Evolutionary conservation across 2,888 invertebrate genomes (phyloP).

Genomic region (Watsonalla cultraria): DNA sequence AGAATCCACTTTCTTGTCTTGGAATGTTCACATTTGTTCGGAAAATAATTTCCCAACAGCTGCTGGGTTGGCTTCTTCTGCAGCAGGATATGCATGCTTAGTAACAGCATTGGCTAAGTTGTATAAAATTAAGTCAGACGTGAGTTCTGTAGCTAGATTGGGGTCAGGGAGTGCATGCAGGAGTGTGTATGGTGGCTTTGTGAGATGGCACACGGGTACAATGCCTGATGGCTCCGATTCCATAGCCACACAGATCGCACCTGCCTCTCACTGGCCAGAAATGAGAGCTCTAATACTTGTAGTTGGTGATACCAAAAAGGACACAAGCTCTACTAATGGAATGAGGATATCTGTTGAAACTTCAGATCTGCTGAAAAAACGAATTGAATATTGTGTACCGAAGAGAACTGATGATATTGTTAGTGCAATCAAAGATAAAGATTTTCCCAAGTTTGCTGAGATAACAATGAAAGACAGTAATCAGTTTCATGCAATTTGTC

Average conservation of each 20-base stretch:
- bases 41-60: conserved; percentile 99
- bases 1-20: conserved; percentile 70
- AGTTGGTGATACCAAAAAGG: conserved; percentile 90
- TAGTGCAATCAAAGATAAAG: conserved; percentile 78
- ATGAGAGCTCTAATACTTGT: conserved; percentile 94
- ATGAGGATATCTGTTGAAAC: conserved; percentile 91
- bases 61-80: conserved; percentile 98
- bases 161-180: conserved; percentile 98
- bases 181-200: conserved; percentile 96
- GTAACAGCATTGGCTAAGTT: conserved; percentile 88
- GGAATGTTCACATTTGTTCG: conserved; percentile 90
- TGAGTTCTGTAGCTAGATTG: conserved; percentile 87
- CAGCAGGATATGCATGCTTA: conserved; percentile 98
- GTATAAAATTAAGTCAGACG: conserved; percentile 85
- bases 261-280: conserved; percentile 91
- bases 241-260: conserved; percentile 84
- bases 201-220: conserved; percentile 91
- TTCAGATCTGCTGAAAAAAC: conserved; percentile 87
- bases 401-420: conserved; percentile 78
- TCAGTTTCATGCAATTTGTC: conserved; percentile 95
- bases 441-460: conserved; percentile 93
- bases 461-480: conserved; percentile 98
- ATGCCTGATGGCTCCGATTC: conserved; percentile 85
- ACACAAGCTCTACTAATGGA: conserved; percentile 90
- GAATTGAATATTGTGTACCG: conserved; percentile 86